Evolutionary conservation across 1,140 invertebrate species (phyloP), one percentile per base, ranked within the genome.

Genomic region (Eumeta japonica): DNA sequence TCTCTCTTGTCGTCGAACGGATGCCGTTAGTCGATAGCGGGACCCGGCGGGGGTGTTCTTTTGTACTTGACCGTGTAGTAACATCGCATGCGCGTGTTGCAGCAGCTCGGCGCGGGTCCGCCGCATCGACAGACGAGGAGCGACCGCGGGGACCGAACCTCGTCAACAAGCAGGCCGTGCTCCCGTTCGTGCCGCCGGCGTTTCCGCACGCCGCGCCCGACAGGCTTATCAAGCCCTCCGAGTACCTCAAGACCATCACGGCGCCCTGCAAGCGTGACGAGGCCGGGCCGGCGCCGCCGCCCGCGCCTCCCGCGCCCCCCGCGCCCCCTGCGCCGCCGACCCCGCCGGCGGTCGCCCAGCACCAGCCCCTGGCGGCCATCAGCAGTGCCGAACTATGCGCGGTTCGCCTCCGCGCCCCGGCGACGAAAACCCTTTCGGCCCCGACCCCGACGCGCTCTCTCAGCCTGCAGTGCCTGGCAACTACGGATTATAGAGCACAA

Each of bases 111-210:
- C 72, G 43, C 54, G 73, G 45, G 48, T 56, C 55, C 50, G 61
- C 59, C 27, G 46, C 52, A 40, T 52, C 50, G 30, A 58, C 62
- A 30, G 73, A 76, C 50, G 72, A 77, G 58, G 63, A 65, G 43
- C 55, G 76, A 50, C 75, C 72, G 40, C 77, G 67, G 47, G 78
- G 72, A 32, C 79, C 79, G 45, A 80, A 87, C 73, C 77, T 87
- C 65, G 83, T 89, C 50, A 88, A 87, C 76, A 89, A 88, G 67
- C 89, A 90, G 66, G 81, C 88, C 65, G 88, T 84, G 47, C 70
- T 90, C 40, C 88, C 90, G 43, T 93, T 94, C 78, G 87, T 94
- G 60, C 90, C 90, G 29, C 90, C 91, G 15, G 88, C 88, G 64
- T 93, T 94, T 74, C 84, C 84, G 17, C 80, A 82, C 55, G 79